Base-by-base conservation (phyloP, 2,113 vertebrate species). In the Perognathus longimembris region DNA sequence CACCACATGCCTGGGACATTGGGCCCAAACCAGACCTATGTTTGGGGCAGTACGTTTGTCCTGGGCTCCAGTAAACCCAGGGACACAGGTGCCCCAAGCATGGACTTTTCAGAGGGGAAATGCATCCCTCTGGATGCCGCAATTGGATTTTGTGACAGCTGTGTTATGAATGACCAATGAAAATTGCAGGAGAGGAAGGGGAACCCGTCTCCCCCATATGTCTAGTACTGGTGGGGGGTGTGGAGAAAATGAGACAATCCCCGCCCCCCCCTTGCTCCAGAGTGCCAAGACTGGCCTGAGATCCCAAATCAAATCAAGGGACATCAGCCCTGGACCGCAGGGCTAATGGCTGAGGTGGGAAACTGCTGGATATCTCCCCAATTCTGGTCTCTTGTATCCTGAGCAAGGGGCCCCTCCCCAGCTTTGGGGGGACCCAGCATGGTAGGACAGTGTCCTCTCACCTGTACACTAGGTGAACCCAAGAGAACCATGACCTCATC, bases 401-500 rank as follows among this genome's bases (percentile, higher is more conserved):
- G 74, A 38, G 24, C 45, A 7, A 61, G 75, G 22, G 15, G 7
- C 34, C 22, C 20, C 76, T 6, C 34, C 26, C 26, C 34, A 4
- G 20, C 30, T 79, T 7, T 7, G 1, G 0, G 18, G 38, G 75
- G 38, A 1, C 59, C 71, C 69, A 4, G 12, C 14, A 20, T 1
- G 26, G 1, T 40, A 3, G n/a, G 45, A 42, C 71, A 42, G 40
- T 2, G 1, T 6, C 76, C 81, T 91, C 97, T 97, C 92, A 98
- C 98, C 0, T 97, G 98, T 76, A 98, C 85, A 79, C 96, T 26
- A 0, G 98, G 98, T 38, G 98, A 98, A 64, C 98, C 98, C 75
- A 98, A 94, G 38, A 98, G 98, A 80, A 97, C 94, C 98, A 98
- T 98, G 26, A 98, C 86, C 81, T 98, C 98, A 20, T 98, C 97